Base-by-base conservation (phyloP, 2,888 invertebrate species). In the Heliconius aoede region DNA sequence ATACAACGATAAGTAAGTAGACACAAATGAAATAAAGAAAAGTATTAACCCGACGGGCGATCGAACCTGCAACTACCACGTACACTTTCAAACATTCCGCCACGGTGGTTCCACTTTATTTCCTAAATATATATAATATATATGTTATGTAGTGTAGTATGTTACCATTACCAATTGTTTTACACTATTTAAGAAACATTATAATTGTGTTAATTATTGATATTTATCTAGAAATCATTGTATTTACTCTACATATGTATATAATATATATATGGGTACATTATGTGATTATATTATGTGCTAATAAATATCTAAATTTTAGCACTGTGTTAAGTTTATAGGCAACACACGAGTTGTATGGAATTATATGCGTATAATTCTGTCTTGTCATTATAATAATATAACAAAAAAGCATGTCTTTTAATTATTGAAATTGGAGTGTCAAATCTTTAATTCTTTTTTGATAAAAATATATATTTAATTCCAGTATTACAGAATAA, bases 241-340 rank as follows among this genome's bases (percentile, higher is more conserved):
- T 62, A 30, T 61, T 61, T 61, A 64, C 30, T 18, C 24, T n/a
- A 36, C 21, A 24, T 64, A n/a, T 30, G 3, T 62, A 30, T 61
- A 28, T 61, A 64, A 21, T 18, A 13, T n/a, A 36, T 11, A 24
- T 64, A 64, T 60, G 7, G 60, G 60, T 11, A 60, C 7, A 26
- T 55, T 26, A 64, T 32, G 30, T 32, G 62, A 64, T 30, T 36
- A 36, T 64, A 36, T 55, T 64, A 24, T 24, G 24, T 64, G 64
- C 36, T 64, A 64, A 64, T 64, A 32, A 64, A 64, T 36, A 36
- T 36, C 2, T 5, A 36, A 64, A 24, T 64, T 64, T 64, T 64
- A 36, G 24, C 24, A 32, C 36, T 36, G 24, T 32, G 64, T 13
- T 64, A 64, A 64, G 36, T 64, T 64, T 24, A 36, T 36, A 21